Conservation (phyloP, 1,140 invertebrate genomes). For the Sycophaga agraensis region DNA sequence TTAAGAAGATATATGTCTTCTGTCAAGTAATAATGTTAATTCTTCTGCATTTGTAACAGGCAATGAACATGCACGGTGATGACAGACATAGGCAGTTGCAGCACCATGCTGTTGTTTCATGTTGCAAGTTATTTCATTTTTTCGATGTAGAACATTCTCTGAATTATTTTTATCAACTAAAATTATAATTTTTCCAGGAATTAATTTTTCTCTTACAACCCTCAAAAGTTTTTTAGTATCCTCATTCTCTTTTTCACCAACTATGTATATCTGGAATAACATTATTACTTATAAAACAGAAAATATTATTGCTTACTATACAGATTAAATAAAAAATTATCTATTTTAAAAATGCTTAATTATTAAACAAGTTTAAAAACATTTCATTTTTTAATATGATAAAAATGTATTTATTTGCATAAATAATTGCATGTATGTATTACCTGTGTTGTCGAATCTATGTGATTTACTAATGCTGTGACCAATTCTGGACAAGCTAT, state of each 20-base stretch:
- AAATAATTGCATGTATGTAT: too few species aligned
- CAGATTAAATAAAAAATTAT: neutral
- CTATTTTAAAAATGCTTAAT: neutral
- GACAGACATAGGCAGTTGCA: constrained; percentile 80
- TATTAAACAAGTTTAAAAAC: too few species aligned
- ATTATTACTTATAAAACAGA: too few species aligned
- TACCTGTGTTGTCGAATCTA: constrained; percentile 69
- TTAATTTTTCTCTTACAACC: constrained; percentile 66
- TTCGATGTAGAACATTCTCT: constrained; percentile 39
- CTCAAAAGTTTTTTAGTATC: constrained; percentile 69
- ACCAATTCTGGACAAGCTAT: constrained; percentile 78
- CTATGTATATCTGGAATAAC: constrained; percentile 65
- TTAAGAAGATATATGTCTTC: too few species aligned
- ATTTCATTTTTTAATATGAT: neutral
- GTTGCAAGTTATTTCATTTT: constrained; percentile 45
- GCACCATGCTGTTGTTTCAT: constrained; percentile 57
- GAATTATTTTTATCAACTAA: constrained; percentile 62
- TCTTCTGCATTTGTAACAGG: constrained; percentile 73
- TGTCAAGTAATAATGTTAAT: constrained; percentile 64
- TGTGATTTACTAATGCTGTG: constrained; percentile 70
- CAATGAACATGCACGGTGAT: constrained; percentile 74
- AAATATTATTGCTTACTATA: too few species aligned
- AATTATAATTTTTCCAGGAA: constrained; percentile 72
- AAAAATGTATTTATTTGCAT: neutral
- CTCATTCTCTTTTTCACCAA: constrained; percentile 65